phyloP scores from a whole-genome alignment of 2,888 invertebrate genomes.

The Sarcophaga variegata region DNA sequence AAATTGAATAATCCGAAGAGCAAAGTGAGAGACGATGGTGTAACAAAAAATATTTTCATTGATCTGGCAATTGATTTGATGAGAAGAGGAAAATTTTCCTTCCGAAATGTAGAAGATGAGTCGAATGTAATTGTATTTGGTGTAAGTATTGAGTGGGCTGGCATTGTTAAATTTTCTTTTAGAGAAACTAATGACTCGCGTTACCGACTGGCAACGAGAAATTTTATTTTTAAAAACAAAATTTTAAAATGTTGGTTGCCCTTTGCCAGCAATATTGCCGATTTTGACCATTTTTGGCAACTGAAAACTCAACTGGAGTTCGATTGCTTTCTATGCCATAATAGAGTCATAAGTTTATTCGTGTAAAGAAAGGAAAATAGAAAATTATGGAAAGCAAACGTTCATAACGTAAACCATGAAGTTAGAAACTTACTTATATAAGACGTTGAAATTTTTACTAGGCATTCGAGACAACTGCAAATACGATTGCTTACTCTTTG shows the following conservation, averaged over 20 bases:
- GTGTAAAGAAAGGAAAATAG: too few relatives aligned
- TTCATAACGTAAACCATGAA: too few relatives aligned
- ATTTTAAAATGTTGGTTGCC: too few relatives aligned
- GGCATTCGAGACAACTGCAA: slow-evolving; percentile 80
- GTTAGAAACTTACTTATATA: not conserved
- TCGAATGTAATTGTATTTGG: slow-evolving; percentile 79
- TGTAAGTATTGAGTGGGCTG: slow-evolving; percentile 55
- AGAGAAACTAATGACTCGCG: too few relatives aligned
- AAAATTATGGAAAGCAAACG: too few relatives aligned
- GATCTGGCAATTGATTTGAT: slow-evolving; percentile 76
- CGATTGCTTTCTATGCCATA: not conserved
- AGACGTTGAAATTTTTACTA: slow-evolving; percentile 18
- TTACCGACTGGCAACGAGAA: too few relatives aligned
- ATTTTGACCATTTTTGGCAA: not conserved
- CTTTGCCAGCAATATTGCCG: too few relatives aligned
- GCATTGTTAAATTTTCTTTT: too few relatives aligned
- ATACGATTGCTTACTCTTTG: slow-evolving; percentile 75
- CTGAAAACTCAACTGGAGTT: not conserved
- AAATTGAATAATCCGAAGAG: slow-evolving; percentile 16
- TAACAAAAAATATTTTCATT: slow-evolving; percentile 70
- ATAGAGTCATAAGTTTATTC: too few relatives aligned
- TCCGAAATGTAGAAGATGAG: slow-evolving; percentile 77
- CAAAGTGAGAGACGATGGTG: not conserved
- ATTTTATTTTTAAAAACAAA: too few relatives aligned
- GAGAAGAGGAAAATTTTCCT: slow-evolving; percentile 74